Evolutionary conservation across 2,797 vertebrate genomes (phyloP).

Genomic region (Syngnathus acus): DNA sequence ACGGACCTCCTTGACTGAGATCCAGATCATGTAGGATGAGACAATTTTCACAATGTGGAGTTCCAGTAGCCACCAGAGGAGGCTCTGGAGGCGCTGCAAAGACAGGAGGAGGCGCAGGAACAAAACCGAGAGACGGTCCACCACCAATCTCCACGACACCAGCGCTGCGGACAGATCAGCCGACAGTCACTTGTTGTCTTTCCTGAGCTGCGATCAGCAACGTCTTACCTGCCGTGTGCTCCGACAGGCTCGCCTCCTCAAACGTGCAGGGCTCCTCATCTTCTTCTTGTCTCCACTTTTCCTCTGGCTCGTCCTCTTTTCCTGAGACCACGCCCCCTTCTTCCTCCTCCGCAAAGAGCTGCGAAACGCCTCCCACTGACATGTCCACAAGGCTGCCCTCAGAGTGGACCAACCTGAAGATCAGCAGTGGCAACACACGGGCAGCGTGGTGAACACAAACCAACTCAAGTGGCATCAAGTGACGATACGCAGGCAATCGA

Average conservation of each 20-base stretch:
- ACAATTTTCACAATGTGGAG: slow-evolving; percentile 89
- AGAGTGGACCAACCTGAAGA: slow-evolving; percentile 81
- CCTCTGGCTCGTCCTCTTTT: slow-evolving; percentile 27
- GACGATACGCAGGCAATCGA: neutral
- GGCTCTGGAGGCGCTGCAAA: slow-evolving; percentile 84
- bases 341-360: slow-evolving; percentile 17
- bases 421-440: neutral
- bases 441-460: neutral
- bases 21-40: slow-evolving; percentile 90
- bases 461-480: too few species aligned
- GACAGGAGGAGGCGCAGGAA: slow-evolving; percentile 86
- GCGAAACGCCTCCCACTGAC: slow-evolving; percentile 72
- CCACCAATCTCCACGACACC: slow-evolving; percentile 86
- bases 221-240: slow-evolving; percentile 47
- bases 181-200: neutral
- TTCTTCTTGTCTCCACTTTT: slow-evolving; percentile 20
- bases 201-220: too few species aligned
- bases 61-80: slow-evolving; percentile 92
- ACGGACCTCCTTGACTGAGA: slow-evolving; percentile 86
- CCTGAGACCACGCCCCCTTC: neutral
- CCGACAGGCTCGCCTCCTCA: slow-evolving; percentile 41
- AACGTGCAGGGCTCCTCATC: slow-evolving; percentile 29
- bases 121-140: slow-evolving; percentile 86
- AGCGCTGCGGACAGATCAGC: slow-evolving; percentile 65
- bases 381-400: slow-evolving; percentile 89